Conservation (phyloP, 1,140 invertebrate species). For the Nasonia longicornis region DNA sequence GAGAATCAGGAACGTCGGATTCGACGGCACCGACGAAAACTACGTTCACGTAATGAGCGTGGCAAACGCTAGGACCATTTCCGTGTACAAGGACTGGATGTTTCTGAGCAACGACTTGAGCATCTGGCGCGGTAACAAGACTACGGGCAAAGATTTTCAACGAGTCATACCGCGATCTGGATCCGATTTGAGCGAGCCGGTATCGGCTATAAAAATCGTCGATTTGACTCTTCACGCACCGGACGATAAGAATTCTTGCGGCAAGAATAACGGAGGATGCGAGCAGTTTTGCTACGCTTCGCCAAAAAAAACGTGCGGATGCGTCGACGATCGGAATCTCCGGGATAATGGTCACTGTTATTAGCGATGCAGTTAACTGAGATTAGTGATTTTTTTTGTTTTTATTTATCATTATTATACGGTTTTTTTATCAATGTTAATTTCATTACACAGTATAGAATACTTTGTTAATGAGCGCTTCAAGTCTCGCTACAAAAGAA, state of each 20-base stretch:
- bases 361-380: background rate
- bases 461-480: too few species aligned
- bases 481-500: too few species aligned
- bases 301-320: background rate
- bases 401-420: too few species aligned
- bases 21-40: background rate
- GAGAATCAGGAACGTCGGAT: background rate
- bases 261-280: background rate
- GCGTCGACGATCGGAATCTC: background rate
- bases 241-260: background rate
- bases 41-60: background rate
- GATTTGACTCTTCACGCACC: background rate
- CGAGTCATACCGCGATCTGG: background rate
- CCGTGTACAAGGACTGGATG: background rate
- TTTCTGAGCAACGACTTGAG: background rate
- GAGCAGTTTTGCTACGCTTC: background rate
- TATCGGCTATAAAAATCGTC: background rate
- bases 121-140: background rate
- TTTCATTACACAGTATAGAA: too few species aligned
- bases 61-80: background rate
- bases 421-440: too few species aligned
- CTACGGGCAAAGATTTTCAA: background rate
- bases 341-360: background rate
- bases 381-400: too few species aligned
- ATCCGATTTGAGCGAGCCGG: background rate